Base-by-base conservation (phyloP, 1,140 invertebrate genomes). In the Drosophila biarmipes region DNA sequence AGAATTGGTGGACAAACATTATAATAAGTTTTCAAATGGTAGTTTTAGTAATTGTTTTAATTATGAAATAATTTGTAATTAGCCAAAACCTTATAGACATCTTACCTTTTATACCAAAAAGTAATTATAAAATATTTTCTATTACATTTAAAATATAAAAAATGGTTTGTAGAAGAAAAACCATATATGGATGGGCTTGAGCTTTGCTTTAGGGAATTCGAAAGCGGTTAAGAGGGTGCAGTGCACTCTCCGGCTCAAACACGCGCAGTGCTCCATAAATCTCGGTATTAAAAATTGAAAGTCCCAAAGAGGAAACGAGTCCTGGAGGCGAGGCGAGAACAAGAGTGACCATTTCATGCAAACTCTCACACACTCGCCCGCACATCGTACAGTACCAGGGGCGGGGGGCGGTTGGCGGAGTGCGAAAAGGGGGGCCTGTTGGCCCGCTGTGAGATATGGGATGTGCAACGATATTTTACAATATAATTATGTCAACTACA, bases 401-500 rank as follows among this genome's bases (percentile, higher is more conserved):
- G 19, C 10, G n/a, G 15, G 4, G 11, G 14, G 17, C 1, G 8
- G 19, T 12, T 0, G 24, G 4, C 12, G 15, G 8, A 8, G 6
- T 2, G 14, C 24, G 24, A 12, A 15, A 8, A 17, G 31, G n/a
- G 31, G 0, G 0, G 1, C 10, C 6, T 6, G 59, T 6, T 29
- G 21, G 29, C 19, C 42, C 12, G 34, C 55, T 35, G 55, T 29
- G 54, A 43, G 63, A 40, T 57, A 51, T 45, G 57, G 62, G 64
- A 52, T 77, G 73, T 77, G 77, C 63, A 81, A 81, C 73, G 68
- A 85, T 87, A 85, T 85, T 85, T 87, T 81, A 85, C 81, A 87
- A 87, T 85, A 85, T 85, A 85, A 85, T 86, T 85, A 86, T 86
- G 81, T 86, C 81, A 85, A 78, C 78, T 86, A 55, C 81, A 86